These are phyloP conservation scores for Gobio occitaniae DNA, from an alignment of 2,797 vertebrate species.

Conservation along the genomic window DNA sequence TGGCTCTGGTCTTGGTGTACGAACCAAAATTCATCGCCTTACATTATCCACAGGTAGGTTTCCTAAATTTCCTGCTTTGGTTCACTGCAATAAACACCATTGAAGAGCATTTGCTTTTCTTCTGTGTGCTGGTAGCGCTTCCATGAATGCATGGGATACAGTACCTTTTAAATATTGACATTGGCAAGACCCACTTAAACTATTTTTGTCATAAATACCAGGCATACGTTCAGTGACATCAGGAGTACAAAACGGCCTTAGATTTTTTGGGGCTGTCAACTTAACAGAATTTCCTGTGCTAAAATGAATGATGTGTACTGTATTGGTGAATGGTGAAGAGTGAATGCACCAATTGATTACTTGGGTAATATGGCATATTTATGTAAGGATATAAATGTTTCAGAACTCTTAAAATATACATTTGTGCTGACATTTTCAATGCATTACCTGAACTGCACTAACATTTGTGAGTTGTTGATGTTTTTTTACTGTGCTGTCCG, in stretches of 20 bases:
- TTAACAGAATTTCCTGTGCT: not conserved
- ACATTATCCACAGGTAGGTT: conserved; percentile 74
- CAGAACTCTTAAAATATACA: not conserved
- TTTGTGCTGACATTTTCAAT: conserved; percentile 3
- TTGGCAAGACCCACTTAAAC: conserved; percentile 1
- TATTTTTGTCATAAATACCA: conserved; percentile 24
- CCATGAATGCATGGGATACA: conserved; percentile 28
- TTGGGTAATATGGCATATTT: conserved; percentile 6
- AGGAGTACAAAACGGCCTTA: conserved; percentile 16
- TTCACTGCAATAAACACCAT: conserved; percentile 6
- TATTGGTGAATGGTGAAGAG: not conserved
- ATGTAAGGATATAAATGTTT: not conserved
- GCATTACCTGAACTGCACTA: not conserved
- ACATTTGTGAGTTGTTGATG: rapidly evolving
- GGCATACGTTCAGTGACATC: conserved; percentile 2
- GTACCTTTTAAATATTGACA: conserved; percentile 34
- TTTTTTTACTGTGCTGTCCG: not conserved
- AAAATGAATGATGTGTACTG: not conserved
- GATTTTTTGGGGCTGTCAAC: not conserved
- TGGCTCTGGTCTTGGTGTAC: conserved; percentile 64
- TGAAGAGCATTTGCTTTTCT: conserved; percentile 34
- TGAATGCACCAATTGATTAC: not conserved
- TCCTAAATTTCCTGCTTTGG: conserved; percentile 3
- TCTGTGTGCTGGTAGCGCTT: conserved; percentile 13
- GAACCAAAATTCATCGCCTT: conserved; percentile 77